These are phyloP conservation scores for Phallusia fumigata DNA, from an alignment of 23 tunicate genomes.

Conservation along the genomic window DNA sequence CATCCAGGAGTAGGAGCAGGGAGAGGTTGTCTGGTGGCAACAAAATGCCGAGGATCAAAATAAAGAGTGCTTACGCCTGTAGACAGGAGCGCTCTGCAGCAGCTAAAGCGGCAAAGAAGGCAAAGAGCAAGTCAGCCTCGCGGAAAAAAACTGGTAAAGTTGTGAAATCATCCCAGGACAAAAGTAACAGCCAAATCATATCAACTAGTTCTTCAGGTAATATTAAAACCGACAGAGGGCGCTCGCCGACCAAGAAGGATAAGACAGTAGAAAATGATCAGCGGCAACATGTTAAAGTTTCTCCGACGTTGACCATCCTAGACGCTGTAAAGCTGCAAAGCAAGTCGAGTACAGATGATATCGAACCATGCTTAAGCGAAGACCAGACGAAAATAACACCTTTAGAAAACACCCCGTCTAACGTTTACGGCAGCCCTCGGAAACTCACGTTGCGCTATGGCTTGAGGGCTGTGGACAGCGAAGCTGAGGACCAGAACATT, in stretches of 20 bases:
- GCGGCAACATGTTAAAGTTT: background rate
- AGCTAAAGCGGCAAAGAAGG: background rate
- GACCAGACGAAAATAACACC: background rate
- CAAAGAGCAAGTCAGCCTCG: background rate
- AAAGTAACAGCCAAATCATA: background rate
- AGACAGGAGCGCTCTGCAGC: background rate
- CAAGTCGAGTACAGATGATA: background rate
- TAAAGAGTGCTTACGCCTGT: background rate
- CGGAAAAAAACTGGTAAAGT: background rate
- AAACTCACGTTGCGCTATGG: background rate
- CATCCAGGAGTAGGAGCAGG: background rate
- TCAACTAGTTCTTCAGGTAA: background rate
- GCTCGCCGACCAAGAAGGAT: background rate
- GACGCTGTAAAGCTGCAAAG: background rate
- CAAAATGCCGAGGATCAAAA: conserved; percentile 1
- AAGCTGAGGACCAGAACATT: background rate
- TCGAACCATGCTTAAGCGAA: background rate
- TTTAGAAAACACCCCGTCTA: background rate
- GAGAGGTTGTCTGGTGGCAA: background rate
- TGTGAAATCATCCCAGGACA: background rate
- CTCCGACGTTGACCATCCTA: background rate
- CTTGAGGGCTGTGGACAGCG: background rate
- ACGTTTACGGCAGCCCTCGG: background rate
- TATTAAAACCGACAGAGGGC: background rate
- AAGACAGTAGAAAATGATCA: background rate